Evolutionary conservation across 2,888 invertebrate genomes (phyloP), one percentile per base, ranked within the genome.

Genomic region (Campopleginae sp.): DNA sequence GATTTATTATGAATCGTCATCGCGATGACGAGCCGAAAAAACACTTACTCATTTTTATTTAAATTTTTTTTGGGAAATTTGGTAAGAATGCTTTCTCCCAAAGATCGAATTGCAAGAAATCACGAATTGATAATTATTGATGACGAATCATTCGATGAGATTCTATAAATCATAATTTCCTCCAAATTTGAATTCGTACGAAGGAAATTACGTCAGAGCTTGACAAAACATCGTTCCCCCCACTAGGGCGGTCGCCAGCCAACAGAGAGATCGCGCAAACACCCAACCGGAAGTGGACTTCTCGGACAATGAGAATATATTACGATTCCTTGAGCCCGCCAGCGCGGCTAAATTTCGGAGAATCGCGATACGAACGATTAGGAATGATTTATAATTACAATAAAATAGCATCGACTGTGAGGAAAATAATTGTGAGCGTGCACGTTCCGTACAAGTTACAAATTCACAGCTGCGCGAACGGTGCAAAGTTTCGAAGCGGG

Each of bases 1-100:
- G 23, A n/a, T n/a, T n/a, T 46, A 79, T 83, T 70, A 19, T 61
- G 42, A 44, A 79, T 79, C 51, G 46, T 83, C 78, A 75, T 79
- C 79, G 65, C 38, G 38, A 38, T 83, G 83, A 83, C 79, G 27
- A 63, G 54, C 14, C 27, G 19, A 63, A 61, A 83, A 79, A 14
- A 5, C 14, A 5, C 4, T 14, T 2, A 8, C 19, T 33, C 8
- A 3, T 12, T 19, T 48, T 12, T 19, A n/a, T 31, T 14, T 31
- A n/a, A 12, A 38, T 54, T 46, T 68, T 42, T 27, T 1, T 8
- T 0, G 42, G 3, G 12, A 42, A 19, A 65, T 17, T 5, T 42
- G 19, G 33, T 7, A 19, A 10, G 1, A 1, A 66, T 33, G 5
- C 0, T 42, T 66, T 66, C 48, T 46, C 46, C 23, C 17, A 8